phyloP scores from a whole-genome alignment of 2,113 vertebrate species.

The Rhodinocichla rosea region DNA sequence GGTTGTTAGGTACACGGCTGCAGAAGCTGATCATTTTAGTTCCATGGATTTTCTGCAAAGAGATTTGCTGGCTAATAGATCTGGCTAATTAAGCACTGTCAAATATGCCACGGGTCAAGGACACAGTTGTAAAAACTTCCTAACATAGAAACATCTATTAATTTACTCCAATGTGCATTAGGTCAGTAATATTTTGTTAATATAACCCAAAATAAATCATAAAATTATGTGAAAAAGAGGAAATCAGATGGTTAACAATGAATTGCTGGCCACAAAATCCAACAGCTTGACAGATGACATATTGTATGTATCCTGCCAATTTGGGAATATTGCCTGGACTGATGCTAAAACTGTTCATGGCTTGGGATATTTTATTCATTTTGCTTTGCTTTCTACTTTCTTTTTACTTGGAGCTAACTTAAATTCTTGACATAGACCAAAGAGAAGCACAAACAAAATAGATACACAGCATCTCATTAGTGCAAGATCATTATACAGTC shows the following conservation, averaged over 20 bases:
- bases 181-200: not conserved
- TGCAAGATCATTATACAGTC: not conserved
- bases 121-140: not conserved
- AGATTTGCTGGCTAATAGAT: not conserved
- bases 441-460: not conserved
- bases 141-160: not conserved
- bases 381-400: not conserved
- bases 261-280: not conserved
- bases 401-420: conserved; percentile 8
- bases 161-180: not conserved
- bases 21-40: not conserved
- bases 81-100: not conserved
- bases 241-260: conserved; percentile 6
- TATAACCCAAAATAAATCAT: not conserved
- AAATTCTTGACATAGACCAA: conserved; percentile 28
- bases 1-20: not conserved
- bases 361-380: not conserved
- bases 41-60: not conserved
- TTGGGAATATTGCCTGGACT: conserved; percentile 19
- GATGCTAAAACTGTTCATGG: not conserved
- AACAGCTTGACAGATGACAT: conserved; percentile 12
- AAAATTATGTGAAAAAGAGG: not conserved
- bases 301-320: not conserved
- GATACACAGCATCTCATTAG: not conserved
- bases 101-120: not conserved